phyloP scores from a whole-genome alignment of 2,888 invertebrate species.

The Zele albiditarsus region DNA sequence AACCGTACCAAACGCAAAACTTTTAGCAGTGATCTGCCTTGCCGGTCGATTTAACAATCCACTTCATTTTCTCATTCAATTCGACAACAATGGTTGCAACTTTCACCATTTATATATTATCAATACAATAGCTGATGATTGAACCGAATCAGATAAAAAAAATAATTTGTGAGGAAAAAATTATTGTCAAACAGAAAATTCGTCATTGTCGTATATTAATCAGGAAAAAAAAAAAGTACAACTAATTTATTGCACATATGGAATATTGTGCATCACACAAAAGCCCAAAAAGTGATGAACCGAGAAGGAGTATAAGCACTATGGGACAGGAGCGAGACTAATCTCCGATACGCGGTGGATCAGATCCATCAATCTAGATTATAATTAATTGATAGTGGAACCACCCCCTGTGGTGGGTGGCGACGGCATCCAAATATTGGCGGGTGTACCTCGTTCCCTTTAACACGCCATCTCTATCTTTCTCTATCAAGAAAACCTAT shows the following conservation, averaged over 20 bases:
- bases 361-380: constrained; percentile 73
- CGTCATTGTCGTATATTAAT: background rate
- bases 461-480: background rate
- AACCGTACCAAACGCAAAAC: constrained; percentile 30
- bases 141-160: background rate
- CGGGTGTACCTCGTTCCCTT: constrained; percentile 44
- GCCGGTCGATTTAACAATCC: constrained; percentile 43
- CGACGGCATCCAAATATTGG: constrained; percentile 53
- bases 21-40: constrained; percentile 29
- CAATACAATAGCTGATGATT: background rate
- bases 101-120: constrained; percentile 1
- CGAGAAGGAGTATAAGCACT: background rate
- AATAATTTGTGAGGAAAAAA: background rate
- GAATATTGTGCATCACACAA: background rate
- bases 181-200: background rate
- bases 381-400: constrained; percentile 72
- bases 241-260: too few relatives aligned
- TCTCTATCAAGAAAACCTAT: constrained; percentile 37
- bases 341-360: constrained; percentile 68
- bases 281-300: background rate
- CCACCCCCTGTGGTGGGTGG: constrained; percentile 65
- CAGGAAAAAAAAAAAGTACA: background rate
- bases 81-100: background rate
- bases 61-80: constrained; percentile 37
- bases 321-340: constrained; percentile 67